phyloP scores from a whole-genome alignment of 2,797 vertebrate genomes.

The Pseudochirops corinnae region DNA sequence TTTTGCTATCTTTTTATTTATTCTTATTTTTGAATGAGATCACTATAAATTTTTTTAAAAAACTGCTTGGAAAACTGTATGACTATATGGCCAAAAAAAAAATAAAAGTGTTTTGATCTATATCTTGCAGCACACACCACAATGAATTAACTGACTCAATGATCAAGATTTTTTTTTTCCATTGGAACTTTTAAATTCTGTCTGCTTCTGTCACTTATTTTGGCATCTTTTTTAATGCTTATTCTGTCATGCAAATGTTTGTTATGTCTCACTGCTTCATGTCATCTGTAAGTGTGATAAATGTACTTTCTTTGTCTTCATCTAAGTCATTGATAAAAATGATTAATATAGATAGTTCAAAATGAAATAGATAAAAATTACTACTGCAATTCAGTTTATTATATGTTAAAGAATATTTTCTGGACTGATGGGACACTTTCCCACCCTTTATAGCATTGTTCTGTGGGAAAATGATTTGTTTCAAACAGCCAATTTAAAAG shows the following conservation, averaged over 20 bases:
- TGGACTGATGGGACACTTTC: conserved; percentile 3
- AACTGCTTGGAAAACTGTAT: background rate
- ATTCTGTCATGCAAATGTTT: background rate
- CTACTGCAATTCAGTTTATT: background rate
- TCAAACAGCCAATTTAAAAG: background rate
- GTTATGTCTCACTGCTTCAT: background rate
- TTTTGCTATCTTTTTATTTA: background rate
- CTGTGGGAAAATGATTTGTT: conserved; percentile 5
- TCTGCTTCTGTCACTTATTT: background rate
- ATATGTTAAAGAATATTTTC: background rate
- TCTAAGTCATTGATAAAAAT: background rate
- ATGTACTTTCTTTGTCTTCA: background rate
- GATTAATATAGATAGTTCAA: background rate
- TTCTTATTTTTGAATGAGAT: background rate
- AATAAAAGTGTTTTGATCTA: background rate
- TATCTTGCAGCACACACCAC: background rate
- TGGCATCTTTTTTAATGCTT: background rate
- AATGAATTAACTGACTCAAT: background rate
- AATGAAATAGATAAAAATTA: background rate
- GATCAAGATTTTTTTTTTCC: background rate
- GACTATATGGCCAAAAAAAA: background rate
- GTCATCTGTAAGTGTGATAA: background rate
- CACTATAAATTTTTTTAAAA: background rate
- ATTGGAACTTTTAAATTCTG: background rate
- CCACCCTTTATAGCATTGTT: conserved; percentile 24